Percentiles rank a stretch among this genome's conserved stretches.
Conservation (phyloP, 2,113 vertebrate genomes). For the Lontra canadensis region DNA sequence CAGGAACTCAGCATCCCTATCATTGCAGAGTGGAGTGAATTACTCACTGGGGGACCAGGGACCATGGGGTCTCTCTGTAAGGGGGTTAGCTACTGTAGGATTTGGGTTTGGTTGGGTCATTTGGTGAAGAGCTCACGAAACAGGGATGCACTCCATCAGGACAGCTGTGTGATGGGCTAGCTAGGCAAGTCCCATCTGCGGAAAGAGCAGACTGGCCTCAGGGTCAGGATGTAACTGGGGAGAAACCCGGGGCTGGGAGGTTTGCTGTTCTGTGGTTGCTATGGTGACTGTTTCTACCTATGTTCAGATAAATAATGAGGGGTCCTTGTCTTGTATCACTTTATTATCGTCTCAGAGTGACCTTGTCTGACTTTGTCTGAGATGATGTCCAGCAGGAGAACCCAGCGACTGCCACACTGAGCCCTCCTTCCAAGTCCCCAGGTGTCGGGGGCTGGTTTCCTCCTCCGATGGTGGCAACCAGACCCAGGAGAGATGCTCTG, state of each 20-base stretch:
- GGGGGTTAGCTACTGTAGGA: background rate
- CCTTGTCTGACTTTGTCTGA: background rate
- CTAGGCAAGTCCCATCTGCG: background rate
- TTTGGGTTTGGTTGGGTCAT: background rate
- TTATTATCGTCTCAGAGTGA: background rate
- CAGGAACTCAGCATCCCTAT: background rate
- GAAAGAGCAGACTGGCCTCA: background rate
- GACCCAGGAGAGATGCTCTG: too few species aligned
- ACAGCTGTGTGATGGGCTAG: too few species aligned
- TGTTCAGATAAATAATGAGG: background rate
- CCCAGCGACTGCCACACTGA: background rate
- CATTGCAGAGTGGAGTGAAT: background rate
- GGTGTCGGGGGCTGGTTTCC: background rate
- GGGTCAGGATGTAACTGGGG: too few species aligned
- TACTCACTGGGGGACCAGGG: too few species aligned
- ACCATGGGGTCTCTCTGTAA: background rate
- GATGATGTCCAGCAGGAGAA: background rate
- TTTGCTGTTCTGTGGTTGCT: background rate
- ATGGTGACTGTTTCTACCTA: background rate
- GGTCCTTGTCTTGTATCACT: background rate
- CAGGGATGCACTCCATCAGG: too few species aligned
- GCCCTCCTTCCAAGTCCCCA: too few species aligned
- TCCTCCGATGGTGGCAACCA: background rate
- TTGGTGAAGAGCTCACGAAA: background rate
- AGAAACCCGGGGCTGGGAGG: background rate